Evolutionary conservation across 92 coral and sea anemone genomes (phyloP).

Genomic region (Diadumene lineata): DNA sequence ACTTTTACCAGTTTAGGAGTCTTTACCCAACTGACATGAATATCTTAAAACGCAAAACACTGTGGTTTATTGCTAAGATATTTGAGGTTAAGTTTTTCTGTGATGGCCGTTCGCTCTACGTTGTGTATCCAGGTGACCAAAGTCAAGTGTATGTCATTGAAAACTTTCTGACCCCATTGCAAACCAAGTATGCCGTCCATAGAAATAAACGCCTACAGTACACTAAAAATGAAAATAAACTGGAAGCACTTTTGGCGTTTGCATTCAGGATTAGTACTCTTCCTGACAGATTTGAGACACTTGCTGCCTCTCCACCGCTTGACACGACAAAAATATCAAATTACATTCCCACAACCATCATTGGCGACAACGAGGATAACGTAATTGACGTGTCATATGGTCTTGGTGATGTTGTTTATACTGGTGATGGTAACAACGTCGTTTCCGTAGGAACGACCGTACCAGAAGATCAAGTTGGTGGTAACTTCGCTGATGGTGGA

Average conservation of each 20-base stretch:
- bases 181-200: neutral
- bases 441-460: slow-evolving; percentile 18
- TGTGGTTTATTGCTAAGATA: slow-evolving; percentile 28
- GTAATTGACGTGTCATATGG: slow-evolving; percentile 22
- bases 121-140: no score
- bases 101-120: slow-evolving; percentile 22
- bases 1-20: no score
- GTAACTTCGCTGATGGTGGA: neutral
- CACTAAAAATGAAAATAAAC: neutral
- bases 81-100: neutral
- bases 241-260: slow-evolving; percentile 28
- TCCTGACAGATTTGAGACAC: slow-evolving; percentile 11
- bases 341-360: slow-evolving; percentile 33
- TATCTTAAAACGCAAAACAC: slow-evolving; percentile 1
- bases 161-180: neutral
- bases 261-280: slow-evolving; percentile 16
- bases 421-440: slow-evolving; percentile 31
- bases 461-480: neutral
- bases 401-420: slow-evolving; percentile 26
- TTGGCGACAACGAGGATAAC: slow-evolving; percentile 20
- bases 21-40: no score
- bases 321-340: neutral
- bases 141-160: no score
- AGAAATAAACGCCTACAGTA: no score
- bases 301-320: neutral